These are phyloP conservation scores for Brachionus koreanus DNA, from an alignment of 1,140 invertebrate species.

Conservation along the genomic window DNA sequence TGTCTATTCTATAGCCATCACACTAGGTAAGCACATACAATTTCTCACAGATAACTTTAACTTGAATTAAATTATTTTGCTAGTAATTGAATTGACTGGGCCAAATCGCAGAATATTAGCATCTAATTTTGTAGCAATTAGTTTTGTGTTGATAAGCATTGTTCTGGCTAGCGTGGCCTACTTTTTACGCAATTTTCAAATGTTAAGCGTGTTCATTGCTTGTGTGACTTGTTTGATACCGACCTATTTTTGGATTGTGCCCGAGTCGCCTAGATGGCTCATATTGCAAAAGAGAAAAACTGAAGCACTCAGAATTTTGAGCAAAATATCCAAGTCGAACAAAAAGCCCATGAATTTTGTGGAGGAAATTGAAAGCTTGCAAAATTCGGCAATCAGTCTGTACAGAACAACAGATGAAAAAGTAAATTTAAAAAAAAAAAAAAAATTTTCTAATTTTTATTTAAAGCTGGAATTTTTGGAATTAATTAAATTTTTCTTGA, in stretches of 20 bases:
- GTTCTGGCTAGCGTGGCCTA: conserved; percentile 1
- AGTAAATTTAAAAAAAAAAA: neutral
- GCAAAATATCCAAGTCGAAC: conserved; percentile 32
- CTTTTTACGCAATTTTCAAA: conserved; percentile 26
- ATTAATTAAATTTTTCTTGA: neutral
- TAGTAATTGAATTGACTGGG: neutral
- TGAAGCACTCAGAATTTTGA: neutral
- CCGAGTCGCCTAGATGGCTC: conserved; percentile 39
- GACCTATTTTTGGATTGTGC: conserved; percentile 10
- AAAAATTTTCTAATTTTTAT: neutral
- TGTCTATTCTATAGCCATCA: neutral
- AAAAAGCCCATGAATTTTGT: conserved; percentile 3
- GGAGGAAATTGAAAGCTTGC: neutral
- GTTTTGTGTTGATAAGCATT: neutral
- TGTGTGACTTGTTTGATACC: neutral
- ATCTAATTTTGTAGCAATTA: neutral
- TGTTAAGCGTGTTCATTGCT: neutral
- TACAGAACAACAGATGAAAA: neutral
- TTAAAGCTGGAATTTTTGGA: neutral
- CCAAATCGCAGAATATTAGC: conserved; percentile 6
- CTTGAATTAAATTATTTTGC: too few species aligned
- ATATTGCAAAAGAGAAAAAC: neutral
- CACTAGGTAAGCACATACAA: neutral
- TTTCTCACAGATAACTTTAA: too few species aligned
- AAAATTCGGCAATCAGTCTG: neutral